Evolutionary conservation across 2,888 invertebrate species (phyloP), one percentile per base, ranked within the genome.

Genomic region (Auanema sp.): DNA sequence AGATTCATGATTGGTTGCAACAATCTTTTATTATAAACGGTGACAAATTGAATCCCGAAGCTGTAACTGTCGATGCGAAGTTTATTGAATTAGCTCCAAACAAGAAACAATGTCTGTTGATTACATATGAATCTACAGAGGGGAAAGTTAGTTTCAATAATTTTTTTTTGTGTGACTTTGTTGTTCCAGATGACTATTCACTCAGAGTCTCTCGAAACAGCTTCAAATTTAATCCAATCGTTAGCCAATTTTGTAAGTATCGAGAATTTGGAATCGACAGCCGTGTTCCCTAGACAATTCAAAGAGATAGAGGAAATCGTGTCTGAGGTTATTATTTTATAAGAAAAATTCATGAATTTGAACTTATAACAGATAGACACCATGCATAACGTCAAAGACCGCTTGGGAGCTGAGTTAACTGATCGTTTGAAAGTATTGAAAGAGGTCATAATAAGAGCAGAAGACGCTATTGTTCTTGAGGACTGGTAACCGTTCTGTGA

Each of bases 361-460:
- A 43, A 47, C 14, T 1, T 12, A 24, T 52, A 74, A 42, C 54
- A 81, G 79, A 72, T 81, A 59, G 80, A 82, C 23, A 69, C 69
- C 10, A 70, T 77, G 68, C 77, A 78, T 44, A 71, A 72, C 33
- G 72, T 78, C 12, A 69, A 76, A 40, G 78, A 79, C 43, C 60
- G 71, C 43, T 58, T 82, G 50, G 66, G 70, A 4, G 71, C 81
- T 33, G 81, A 82, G 33, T 67, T 77, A 40, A 74, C 78, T 18
- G 79, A 81, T 60, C 68, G 76, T 42, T 69, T 76, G 41, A 71
- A 76, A n/a, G 59, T 75, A 4, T 75, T 81, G 16, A 74, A 78
- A 43, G 81, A 81, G 56, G 73, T 75, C 23, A 65, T 82, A 8
- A 72, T 81, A 21, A 65, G 81, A 16, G 81, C 81, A 0, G 81